Evolutionary conservation across 1,140 invertebrate genomes (phyloP), one percentile per base, ranked within the genome.

Genomic region (Penaeus vannamei): DNA sequence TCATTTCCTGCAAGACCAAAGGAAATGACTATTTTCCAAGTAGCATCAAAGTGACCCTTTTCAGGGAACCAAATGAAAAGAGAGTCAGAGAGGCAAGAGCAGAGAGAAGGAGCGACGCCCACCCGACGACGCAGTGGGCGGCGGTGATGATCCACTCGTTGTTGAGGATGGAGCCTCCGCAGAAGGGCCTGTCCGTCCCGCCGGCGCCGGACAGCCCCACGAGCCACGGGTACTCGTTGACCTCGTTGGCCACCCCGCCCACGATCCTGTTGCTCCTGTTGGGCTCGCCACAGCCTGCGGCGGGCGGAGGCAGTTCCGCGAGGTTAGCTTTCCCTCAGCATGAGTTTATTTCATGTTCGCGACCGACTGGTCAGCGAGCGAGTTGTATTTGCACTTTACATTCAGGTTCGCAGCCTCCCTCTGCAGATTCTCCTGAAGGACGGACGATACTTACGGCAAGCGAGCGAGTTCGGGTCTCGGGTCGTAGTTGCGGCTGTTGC

Each of bases 41-140:
- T 42, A 42, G 0, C 36, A 42, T 42, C 4, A 42, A 42, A 2
- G 36, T 42, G 36, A 42, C 36, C 36, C 8, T 42, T 42, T 42
- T 42, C 36, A 42, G 36, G 0, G 36, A 42, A 42, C 4, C 36
- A 42, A 42, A 42, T 42, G 36, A 4, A 42, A 42, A 42, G 53
- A 53, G 12, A 53, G 53, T 53, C 53, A 53, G 12, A 53, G 53
- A 53, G 14, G 53, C 53, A 53, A 53, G 14, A 12, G 53, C 8
- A 53, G 14, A 53, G 12, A 12, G 8, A 53, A 17, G 53, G 10
- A 1, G 12, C 53, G 10, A 53, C 17, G 0, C 53, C 10, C 90
- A 93, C 93, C 92, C 93, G 84, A 92, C 92, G 60, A 94, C 92
- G 90, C 94, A 94, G 91, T 94, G 94, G 20, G 94, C 94, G 4